A percentile compares a stretch with the other conserved stretches of the same genome.
Conservation (phyloP, 2,113 vertebrate genomes). For the Planiliza haematocheilus region DNA sequence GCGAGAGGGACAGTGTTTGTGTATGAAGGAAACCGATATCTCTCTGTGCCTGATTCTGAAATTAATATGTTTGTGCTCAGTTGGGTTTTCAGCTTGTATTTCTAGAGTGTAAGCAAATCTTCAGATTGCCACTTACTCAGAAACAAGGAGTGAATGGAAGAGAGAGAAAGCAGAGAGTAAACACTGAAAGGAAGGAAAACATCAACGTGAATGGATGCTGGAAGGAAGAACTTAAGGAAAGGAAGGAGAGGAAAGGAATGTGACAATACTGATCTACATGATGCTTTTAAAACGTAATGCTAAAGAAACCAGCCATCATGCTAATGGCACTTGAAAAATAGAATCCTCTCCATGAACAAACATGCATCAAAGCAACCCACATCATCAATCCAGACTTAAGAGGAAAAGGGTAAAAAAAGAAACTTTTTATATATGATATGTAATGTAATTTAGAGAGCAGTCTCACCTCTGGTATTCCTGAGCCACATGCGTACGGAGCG, state of each 20-base stretch:
- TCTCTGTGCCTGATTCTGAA: constrained; percentile 28
- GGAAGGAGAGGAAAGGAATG: background rate
- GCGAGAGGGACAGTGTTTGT: background rate
- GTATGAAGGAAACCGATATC: background rate
- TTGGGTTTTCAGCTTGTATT: constrained; percentile 12
- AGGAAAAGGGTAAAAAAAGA: no score
- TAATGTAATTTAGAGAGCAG: no score
- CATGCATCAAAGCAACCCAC: no score
- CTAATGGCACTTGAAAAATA: no score
- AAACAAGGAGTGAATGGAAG: constrained; percentile 14
- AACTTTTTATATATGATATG: no score
- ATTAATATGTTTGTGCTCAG: background rate
- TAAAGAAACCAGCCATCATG: no score
- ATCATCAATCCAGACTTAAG: no score
- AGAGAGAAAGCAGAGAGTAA: background rate
- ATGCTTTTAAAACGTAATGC: background rate
- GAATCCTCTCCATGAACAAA: no score
- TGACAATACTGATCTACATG: background rate
- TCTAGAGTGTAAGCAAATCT: constrained; percentile 10
- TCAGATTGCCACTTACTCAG: constrained; percentile 7
- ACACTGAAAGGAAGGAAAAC: background rate
- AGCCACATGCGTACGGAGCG: constrained; percentile 96
- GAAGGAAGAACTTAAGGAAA: background rate
- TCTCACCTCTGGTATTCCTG: constrained; percentile 96
- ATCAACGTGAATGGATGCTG: background rate